Base-by-base conservation (phyloP, 2,888 invertebrate genomes). In the Ectemnius cavifrons region DNA sequence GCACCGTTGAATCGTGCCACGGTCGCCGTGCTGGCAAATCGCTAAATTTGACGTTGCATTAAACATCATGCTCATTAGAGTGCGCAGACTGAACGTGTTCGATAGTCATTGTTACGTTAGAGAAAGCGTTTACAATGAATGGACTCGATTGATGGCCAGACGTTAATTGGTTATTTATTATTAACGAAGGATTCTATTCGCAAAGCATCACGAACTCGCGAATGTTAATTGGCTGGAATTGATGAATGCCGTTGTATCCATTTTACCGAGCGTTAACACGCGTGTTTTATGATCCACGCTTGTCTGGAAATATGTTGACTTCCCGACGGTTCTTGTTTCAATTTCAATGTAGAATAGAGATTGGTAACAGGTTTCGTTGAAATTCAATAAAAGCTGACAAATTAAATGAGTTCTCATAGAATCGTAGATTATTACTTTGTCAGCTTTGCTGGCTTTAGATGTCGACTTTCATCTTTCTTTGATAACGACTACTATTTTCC, bases 91-190 rank as follows among this genome's bases (percentile, higher is more conserved):
- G 63, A 67, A 80, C 65, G 70, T 37, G 20, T 59, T 63, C 56
- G 14, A 63, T 71, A 37, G 71, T 72, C 69, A 77, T 70, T 70
- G 67, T 66, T 2, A 45, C 23, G 49, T 57, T 58, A 69, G 61
- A 68, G 67, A 62, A 69, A 81, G 78, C 70, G 67, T 73, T 78
- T 71, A 71, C 73, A 46, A 60, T 58, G 56, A 37, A 37, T 37
- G 11, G 37, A 11, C 37, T 37, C 37, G 37, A 37, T 37, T 6
- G 46, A 28, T 52, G 27, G 52, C 59, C 46, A 63, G 70, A 75
- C 75, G 70, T 78, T 81, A 78, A 80, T 73, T 45, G 70, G 49
- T 52, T 64, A 76, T 80, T 62, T 67, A 81, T 81, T 81, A 80
- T 81, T 80, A 78, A 78, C 72, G 67, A 63, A 14, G 63, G 63